These are phyloP conservation scores for Drosophila setosimentum DNA, from an alignment of 2,888 invertebrate species.

Conservation along the genomic window DNA sequence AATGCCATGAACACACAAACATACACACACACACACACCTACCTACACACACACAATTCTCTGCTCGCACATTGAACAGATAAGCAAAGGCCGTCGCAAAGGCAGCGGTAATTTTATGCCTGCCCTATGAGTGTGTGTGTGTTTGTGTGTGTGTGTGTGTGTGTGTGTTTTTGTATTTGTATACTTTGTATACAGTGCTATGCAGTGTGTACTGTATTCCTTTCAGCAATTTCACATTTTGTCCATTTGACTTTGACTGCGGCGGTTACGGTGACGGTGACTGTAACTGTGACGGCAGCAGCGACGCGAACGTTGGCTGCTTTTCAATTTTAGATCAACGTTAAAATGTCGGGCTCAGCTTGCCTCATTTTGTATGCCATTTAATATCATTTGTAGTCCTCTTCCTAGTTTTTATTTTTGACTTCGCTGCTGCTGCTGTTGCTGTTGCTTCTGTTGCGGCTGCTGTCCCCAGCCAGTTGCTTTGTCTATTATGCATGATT, in stretches of 20 bases:
- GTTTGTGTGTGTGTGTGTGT: neutral
- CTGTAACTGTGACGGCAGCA: slow-evolving; percentile 3
- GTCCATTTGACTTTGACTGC: slow-evolving; percentile 35
- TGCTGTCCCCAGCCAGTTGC: slow-evolving; percentile 45
- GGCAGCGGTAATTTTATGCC: slow-evolving; percentile 67
- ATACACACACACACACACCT: slow-evolving; percentile 44
- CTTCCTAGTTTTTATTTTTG: slow-evolving; percentile 20
- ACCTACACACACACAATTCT: slow-evolving; percentile 5
- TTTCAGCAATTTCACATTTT: slow-evolving; percentile 56
- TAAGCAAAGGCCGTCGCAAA: slow-evolving; percentile 43
- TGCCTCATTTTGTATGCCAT: slow-evolving; percentile 76
- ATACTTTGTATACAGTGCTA: slow-evolving; percentile 17
- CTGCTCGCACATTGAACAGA: slow-evolving; percentile 39
- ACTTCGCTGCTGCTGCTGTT: slow-evolving; percentile 26
- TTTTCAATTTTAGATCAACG: slow-evolving; percentile 78
- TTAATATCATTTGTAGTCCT: slow-evolving; percentile 71
- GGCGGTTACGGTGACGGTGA: neutral
- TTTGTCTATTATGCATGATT: slow-evolving; percentile 60
- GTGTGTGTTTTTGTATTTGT: slow-evolving; percentile 27
- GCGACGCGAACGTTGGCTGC: slow-evolving; percentile 34
- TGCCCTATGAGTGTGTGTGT: slow-evolving; percentile 3
- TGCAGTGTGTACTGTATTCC: slow-evolving; percentile 21
- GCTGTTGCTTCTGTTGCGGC: slow-evolving; percentile 4
- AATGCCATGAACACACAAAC: slow-evolving; percentile 64
- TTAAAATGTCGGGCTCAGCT: slow-evolving; percentile 43